Evolutionary conservation across 2,113 vertebrate species (phyloP).

Genomic region (Athene noctua): DNA sequence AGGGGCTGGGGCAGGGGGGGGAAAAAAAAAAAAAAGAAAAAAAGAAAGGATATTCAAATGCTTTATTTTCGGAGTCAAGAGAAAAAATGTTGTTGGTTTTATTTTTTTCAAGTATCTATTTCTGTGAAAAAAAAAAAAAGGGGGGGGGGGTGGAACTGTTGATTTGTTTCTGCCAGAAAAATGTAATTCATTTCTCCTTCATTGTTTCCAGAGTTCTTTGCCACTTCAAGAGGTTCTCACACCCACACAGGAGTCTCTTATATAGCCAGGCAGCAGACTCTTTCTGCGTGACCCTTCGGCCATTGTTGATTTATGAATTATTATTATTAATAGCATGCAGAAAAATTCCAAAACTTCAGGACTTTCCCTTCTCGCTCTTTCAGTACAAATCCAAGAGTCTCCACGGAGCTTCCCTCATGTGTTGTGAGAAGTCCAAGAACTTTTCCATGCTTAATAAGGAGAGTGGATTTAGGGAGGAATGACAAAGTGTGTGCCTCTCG

Average conservation of each 20-base stretch:
- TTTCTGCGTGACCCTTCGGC: neutral
- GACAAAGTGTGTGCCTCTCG: neutral
- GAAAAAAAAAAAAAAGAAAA: neutral
- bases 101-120: slow-evolving; percentile 31
- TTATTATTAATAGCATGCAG: slow-evolving; percentile 39
- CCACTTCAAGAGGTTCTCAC: slow-evolving; percentile 60
- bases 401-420: slow-evolving; percentile 23
- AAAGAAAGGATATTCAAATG: neutral
- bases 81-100: slow-evolving; percentile 8
- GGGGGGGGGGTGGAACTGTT: neutral
- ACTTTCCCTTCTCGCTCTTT: slow-evolving; percentile 29
- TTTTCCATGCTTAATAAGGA: slow-evolving; percentile 44
- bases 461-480: neutral
- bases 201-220: slow-evolving; percentile 58
- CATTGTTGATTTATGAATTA: slow-evolving; percentile 37
- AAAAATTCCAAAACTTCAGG: slow-evolving; percentile 30
- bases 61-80: slow-evolving; percentile 19
- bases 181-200: slow-evolving; percentile 45
- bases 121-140: neutral
- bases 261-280: slow-evolving; percentile 11
- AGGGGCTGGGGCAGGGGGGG: neutral
- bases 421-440: slow-evolving; percentile 1
- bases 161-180: slow-evolving; percentile 37
- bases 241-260: slow-evolving; percentile 42
- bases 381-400: slow-evolving; percentile 21